These are phyloP conservation scores for Anguilla japonica DNA, from an alignment of 2,113 vertebrate species.

Conservation along the genomic window DNA sequence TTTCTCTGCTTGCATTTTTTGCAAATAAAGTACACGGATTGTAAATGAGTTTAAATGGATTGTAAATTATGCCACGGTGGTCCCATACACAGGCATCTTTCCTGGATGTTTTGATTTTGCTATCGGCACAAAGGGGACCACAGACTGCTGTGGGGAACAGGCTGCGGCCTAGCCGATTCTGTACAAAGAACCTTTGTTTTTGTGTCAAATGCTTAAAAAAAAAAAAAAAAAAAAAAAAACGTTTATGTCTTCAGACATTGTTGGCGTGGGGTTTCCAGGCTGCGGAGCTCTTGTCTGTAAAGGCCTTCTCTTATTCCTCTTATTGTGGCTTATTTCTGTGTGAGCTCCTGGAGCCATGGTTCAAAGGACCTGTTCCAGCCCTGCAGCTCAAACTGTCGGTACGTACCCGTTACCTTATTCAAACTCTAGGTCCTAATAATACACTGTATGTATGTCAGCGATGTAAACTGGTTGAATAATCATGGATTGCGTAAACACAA, in stretches of 20 bases:
- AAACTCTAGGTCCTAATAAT: not conserved
- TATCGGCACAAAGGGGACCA: constrained; percentile 31
- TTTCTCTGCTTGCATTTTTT: constrained; percentile 74
- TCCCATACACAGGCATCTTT: not conserved
- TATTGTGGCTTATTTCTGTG: constrained; percentile 37
- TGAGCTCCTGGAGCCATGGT: constrained; percentile 13
- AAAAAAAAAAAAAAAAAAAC: not conserved
- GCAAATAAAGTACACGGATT: constrained; percentile 58
- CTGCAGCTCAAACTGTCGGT: constrained; percentile 35
- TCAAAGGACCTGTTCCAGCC: constrained; percentile 25
- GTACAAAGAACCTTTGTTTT: constrained; percentile 36
- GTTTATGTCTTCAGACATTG: constrained; percentile 58
- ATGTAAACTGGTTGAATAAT: too few relatives aligned
- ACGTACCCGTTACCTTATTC: constrained; percentile 17
- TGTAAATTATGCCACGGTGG: constrained; percentile 45
- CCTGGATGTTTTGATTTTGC: constrained; percentile 7
- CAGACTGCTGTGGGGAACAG: constrained; percentile 13
- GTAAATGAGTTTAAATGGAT: constrained; percentile 57
- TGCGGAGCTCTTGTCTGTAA: constrained; percentile 72
- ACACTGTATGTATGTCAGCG: not conserved
- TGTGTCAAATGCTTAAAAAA: not conserved
- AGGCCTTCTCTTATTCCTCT: constrained; percentile 52
- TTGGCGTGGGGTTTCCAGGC: constrained; percentile 68
- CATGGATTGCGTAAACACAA: too few relatives aligned
- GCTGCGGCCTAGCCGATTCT: constrained; percentile 36